These are phyloP conservation scores for Acyrthosiphon pisum DNA, from an alignment of 1,140 invertebrate genomes.

Conservation along the genomic window DNA sequence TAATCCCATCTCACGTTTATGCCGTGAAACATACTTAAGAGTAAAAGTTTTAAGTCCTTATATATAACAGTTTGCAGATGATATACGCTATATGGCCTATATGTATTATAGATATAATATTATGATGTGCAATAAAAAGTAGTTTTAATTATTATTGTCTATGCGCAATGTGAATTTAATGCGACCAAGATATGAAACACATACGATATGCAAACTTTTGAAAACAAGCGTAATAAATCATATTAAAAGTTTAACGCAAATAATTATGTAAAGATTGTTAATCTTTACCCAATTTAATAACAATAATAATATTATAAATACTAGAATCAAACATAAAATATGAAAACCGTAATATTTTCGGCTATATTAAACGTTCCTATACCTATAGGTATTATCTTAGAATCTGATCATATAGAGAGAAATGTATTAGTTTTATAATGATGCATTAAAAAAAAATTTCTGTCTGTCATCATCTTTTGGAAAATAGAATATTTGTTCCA, in stretches of 20 bases:
- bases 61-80: not conserved
- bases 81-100: not conserved
- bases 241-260: not conserved
- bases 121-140: not conserved
- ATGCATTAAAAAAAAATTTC: no score
- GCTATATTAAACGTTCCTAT: no score
- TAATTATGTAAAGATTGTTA: not conserved
- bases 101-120: not conserved
- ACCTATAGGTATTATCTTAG: not conserved
- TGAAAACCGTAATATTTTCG: not conserved
- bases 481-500: not conserved
- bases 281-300: not conserved
- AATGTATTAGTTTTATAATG: not conserved
- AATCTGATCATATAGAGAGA: accelerated
- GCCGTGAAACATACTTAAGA: not conserved
- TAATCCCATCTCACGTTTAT: not conserved
- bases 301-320: not conserved
- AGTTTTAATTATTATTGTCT: not conserved
- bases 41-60: not conserved
- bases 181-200: not conserved
- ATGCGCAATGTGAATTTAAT: not conserved
- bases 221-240: not conserved
- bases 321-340: not conserved
- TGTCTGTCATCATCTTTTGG: no score
- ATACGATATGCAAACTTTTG: not conserved